Evolutionary conservation across 1,140 invertebrate genomes (phyloP), one percentile per base, ranked within the genome.

Genomic region (Neomicropteryx cornuta): DNA sequence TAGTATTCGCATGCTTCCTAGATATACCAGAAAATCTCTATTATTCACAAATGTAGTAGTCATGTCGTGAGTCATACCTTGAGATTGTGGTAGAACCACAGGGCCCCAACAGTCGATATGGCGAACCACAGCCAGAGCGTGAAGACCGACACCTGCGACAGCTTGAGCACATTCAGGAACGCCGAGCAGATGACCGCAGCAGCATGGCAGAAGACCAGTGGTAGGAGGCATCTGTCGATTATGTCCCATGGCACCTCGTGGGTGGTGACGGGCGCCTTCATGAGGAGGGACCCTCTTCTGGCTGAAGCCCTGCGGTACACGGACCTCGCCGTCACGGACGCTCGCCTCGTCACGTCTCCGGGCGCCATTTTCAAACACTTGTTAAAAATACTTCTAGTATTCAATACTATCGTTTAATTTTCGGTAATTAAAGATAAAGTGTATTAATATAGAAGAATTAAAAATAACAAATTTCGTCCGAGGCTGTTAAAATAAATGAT

Each of bases 31-130:
- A n/a, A n/a, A n/a, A n/a, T n/a, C n/a, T n/a, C n/a, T n/a, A n/a
- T n/a, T n/a, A n/a, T n/a, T n/a, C n/a, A n/a, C n/a, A n/a, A n/a
- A n/a, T n/a, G n/a, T n/a, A n/a, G n/a, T n/a, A n/a, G n/a, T n/a
- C n/a, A n/a, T n/a, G n/a, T n/a, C 39, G 42, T 41, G 45, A 43
- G 33, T 5, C 70, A 73, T 66, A 85, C 83, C 77, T 84, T 82
- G 27, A 87, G 66, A 57, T 84, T 85, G 50, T 85, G 82, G 55
- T 84, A 87, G 58, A 84, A 85, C 53, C 83, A 70, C 2, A 84
- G 77, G 2, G 75, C 75, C 6, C 79, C 79, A 37, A 81, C 66
- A 18, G 79, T 79, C 29, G 77, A 71, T 28, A 77, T 62, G 17
- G 81, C 62, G 47, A 84, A 80, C 64, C 80, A 74, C 11, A 84